Percentiles rank a stretch among this genome's conserved stretches.
Conservation (phyloP, 1,140 invertebrate genomes). For the Psix sp. region DNA sequence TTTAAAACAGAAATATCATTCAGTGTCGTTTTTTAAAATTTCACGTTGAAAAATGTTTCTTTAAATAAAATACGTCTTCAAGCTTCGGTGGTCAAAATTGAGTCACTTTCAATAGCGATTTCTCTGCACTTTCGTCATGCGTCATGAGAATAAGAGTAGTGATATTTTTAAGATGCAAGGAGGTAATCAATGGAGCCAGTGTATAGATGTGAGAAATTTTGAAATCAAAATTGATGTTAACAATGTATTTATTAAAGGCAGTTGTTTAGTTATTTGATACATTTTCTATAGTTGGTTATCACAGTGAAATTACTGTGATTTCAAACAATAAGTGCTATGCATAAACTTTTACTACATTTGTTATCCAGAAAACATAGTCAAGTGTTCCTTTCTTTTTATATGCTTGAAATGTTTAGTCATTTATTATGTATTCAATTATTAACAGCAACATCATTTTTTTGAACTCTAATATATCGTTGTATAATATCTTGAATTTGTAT, state of each 20-base stretch:
- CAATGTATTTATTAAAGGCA: slow-evolving; percentile 1
- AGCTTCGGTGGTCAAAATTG: slow-evolving; percentile 1
- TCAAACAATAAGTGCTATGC: background rate
- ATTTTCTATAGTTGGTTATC: slow-evolving; percentile 18
- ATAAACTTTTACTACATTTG: background rate
- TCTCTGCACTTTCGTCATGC: slow-evolving; percentile 16
- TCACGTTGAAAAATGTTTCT: too few relatives aligned
- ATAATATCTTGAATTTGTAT: too few relatives aligned
- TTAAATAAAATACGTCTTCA: too few relatives aligned
- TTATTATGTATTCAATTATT: too few relatives aligned
- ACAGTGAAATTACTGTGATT: slow-evolving; percentile 19
- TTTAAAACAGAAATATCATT: too few relatives aligned
- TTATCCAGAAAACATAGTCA: too few relatives aligned
- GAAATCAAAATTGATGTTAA: slow-evolving; percentile 30
- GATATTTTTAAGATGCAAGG: slow-evolving; percentile 24
- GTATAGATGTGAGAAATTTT: slow-evolving; percentile 28
- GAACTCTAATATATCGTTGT: too few relatives aligned
- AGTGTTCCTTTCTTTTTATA: too few relatives aligned
- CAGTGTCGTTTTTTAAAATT: too few relatives aligned
- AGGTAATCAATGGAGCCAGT: slow-evolving; percentile 18
- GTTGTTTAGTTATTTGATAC: slow-evolving; percentile 17
- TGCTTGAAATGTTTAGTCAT: too few relatives aligned
- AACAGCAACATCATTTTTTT: too few relatives aligned
- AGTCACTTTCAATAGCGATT: slow-evolving; percentile 18
- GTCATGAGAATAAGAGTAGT: slow-evolving; percentile 18